Evolutionary conservation across 2,888 invertebrate species (phyloP).

Genomic region (Chouioia cunea): DNA sequence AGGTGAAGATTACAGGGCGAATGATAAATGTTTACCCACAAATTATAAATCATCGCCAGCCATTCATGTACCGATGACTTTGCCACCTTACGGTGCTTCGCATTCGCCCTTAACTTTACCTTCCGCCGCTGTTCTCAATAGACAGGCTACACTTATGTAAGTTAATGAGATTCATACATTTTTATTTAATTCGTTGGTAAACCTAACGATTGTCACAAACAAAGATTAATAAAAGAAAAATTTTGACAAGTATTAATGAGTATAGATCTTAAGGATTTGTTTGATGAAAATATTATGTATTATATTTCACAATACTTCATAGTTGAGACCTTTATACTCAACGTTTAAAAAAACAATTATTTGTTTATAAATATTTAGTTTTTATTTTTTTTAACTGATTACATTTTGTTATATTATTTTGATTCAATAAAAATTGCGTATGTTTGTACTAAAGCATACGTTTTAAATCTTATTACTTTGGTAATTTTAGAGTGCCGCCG

Average conservation of each 20-base stretch:
- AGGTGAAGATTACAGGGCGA: slow-evolving; percentile 57
- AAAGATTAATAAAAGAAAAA: no score
- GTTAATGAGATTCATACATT: slow-evolving; percentile 49
- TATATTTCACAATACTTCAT: no score
- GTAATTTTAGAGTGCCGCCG: slow-evolving; percentile 72
- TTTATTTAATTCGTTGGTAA: no score
- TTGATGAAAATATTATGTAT: no score
- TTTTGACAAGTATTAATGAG: no score
- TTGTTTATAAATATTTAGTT: no score
- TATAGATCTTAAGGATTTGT: no score
- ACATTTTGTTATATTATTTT: no score
- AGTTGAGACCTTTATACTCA: no score
- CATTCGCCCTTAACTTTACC: slow-evolving; percentile 71
- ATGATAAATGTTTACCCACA: slow-evolving; percentile 59
- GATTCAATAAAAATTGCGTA: background rate
- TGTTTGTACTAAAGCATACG: slow-evolving; percentile 12
- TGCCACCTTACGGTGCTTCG: slow-evolving; percentile 55
- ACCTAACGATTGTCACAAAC: no score
- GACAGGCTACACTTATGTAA: slow-evolving; percentile 71
- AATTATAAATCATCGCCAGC: slow-evolving; percentile 57
- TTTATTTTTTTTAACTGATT: no score
- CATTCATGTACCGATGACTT: slow-evolving; percentile 53
- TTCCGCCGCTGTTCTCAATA: slow-evolving; percentile 70
- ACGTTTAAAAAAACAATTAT: no score
- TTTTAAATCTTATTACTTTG: slow-evolving; percentile 20